Base-by-base conservation (phyloP, 2,888 invertebrate genomes). In the Lasius platythorax region DNA sequence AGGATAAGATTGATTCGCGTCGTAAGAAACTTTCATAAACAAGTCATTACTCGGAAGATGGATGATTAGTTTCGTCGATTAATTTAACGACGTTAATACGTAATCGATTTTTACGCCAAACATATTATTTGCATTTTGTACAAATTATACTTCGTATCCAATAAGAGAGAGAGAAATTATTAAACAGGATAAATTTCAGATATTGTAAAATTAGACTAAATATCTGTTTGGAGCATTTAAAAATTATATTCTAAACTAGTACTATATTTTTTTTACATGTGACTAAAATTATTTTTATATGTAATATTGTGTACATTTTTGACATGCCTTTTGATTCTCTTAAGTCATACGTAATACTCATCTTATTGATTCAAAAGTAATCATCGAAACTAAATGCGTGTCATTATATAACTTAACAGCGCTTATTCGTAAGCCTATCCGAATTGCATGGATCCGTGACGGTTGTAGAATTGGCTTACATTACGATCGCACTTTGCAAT, bases 1-100 rank as follows among this genome's bases (percentile, higher is more conserved):
- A 81, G 79, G 79, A 61, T 72, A 81, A 81, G 79, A 81, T 81
- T 81, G 79, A 81, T 81, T 81, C 79, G 61, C 79, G 46, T 33
- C 61, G 33, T 61, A 72, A 81, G 79, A 72, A 81, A 72, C 72
- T 28, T 81, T 72, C 79, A 72, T 81, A 81, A 81, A 81, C 79
- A 72, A 72, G 61, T 72, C 79, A 72, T 81, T 81, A 81, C 37
- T 28, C 61, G n/a, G 28, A 46, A 50, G 50, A 63, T 63, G 28
- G 46, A 70, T 61, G 46, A 81, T 81, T 81, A 61, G 18, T 72
- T 72, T 72, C 61, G 46, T 81, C 72, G 46, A 72, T 72, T 46
- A 81, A 37, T 28, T 37, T 46, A 46, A 61, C 28, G 28, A 43
- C 23, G 58, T 58, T 78, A 43, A 43, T 15, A 15, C 18, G n/a